phyloP scores from a whole-genome alignment of 2,113 vertebrate species.

The Taxidea taxus region DNA sequence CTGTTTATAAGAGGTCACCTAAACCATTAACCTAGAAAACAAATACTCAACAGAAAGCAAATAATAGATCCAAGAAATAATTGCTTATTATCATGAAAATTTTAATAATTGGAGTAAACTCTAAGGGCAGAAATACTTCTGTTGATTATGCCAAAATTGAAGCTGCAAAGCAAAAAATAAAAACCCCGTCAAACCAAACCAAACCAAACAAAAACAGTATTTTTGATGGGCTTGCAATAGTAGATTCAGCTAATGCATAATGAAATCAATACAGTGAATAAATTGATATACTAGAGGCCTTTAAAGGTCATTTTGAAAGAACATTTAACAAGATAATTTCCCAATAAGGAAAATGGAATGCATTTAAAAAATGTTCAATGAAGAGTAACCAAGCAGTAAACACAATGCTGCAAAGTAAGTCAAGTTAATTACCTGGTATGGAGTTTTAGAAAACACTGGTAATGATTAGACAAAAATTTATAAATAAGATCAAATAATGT shows the following conservation, averaged over 20 bases:
- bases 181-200: not conserved
- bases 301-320: constrained; percentile 41
- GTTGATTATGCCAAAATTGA: not conserved
- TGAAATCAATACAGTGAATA: constrained; percentile 56
- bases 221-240: constrained; percentile 17
- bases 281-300: constrained; percentile 29
- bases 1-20: not conserved
- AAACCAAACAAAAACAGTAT: not conserved
- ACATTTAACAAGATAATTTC: constrained; percentile 55
- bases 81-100: not conserved
- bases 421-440: constrained; percentile 15
- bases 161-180: not conserved
- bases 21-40: not conserved
- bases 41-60: constrained; percentile 32
- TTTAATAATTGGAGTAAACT: not conserved
- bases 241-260: constrained; percentile 45
- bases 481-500: not conserved
- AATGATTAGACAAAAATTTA: not conserved
- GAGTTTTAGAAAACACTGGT: not conserved
- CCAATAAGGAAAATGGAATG: constrained; percentile 32
- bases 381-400: constrained; percentile 35
- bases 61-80: not conserved
- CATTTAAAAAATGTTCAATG: constrained; percentile 52
- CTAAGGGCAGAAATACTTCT: not conserved
- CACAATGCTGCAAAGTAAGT: not conserved